A percentile compares a stretch with the other conserved stretches of the same genome.
Evolutionary conservation across 2,797 vertebrate genomes (phyloP).

Genomic region (Falco berigora): DNA sequence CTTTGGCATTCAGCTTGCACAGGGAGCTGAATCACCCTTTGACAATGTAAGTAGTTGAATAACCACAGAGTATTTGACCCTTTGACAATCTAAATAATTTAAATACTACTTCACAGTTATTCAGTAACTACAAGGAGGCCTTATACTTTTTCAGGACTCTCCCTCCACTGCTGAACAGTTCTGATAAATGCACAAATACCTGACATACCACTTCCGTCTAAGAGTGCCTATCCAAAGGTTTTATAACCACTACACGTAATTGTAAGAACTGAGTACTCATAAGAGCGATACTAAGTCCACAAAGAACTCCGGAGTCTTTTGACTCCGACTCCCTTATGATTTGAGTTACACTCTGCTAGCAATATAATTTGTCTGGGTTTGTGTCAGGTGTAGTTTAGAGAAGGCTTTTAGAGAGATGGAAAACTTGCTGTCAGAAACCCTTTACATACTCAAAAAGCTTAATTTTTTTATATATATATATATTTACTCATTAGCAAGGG

Average conservation of each 20-base stretch:
- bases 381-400: not conserved
- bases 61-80: not conserved
- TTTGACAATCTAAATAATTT: conserved; percentile 33
- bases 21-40: conserved; percentile 13
- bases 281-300: not conserved
- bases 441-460: not conserved
- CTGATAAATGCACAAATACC: not conserved
- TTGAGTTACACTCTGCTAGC: not conserved
- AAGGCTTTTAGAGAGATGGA: not conserved
- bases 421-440: not conserved
- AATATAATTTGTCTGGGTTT: not conserved
- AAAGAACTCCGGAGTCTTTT: not conserved
- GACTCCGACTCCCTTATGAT: not conserved
- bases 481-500: not conserved
- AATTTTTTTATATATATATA: not conserved
- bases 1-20: conserved; percentile 68
- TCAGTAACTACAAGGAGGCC: conserved; percentile 13
- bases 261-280: not conserved
- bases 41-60: conserved; percentile 68
- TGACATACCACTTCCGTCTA: not conserved
- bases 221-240: not conserved
- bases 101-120: not conserved
- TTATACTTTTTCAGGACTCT: not conserved
- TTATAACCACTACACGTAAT: not conserved
- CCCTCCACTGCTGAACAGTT: not conserved